Conservation (phyloP, 1,140 invertebrate species). For the Aradophagus sp. region DNA sequence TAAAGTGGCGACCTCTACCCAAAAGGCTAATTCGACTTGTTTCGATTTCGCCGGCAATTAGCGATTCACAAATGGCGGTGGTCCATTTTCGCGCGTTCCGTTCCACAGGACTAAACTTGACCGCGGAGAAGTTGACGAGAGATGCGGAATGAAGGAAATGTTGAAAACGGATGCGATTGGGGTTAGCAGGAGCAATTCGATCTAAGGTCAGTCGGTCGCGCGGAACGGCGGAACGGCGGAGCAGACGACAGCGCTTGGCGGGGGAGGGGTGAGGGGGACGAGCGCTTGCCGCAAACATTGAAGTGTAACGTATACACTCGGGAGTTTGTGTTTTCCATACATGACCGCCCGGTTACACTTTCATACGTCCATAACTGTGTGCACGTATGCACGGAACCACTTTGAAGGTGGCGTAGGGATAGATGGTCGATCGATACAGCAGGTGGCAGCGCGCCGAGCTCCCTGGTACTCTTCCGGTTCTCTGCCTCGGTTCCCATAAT, state of each 20-base stretch:
- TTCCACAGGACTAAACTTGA: too few species aligned
- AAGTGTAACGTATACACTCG: conserved; percentile 41
- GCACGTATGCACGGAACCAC: conserved; percentile 32
- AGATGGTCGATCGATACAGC: conserved; percentile 71
- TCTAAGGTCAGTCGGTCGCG: conserved; percentile 28
- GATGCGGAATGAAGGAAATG: conserved; percentile 3
- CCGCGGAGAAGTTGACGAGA: background rate
- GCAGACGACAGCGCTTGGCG: conserved; percentile 1
- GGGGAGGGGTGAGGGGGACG: conserved; percentile 6
- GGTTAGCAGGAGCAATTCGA: conserved; percentile 1
- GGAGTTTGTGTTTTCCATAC: conserved; percentile 41
- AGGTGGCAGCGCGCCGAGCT: conserved; percentile 71
- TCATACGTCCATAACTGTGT: conserved; percentile 40
- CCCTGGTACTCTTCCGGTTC: conserved; percentile 68
- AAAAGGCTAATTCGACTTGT: too few species aligned
- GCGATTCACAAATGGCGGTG: too few species aligned
- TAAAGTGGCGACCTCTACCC: too few species aligned
- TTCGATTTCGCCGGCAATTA: too few species aligned
- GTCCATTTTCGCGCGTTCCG: too few species aligned
- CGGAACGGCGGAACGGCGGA: conserved; percentile 7
- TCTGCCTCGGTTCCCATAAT: conserved; percentile 61
- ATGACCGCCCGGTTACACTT: conserved; percentile 23
- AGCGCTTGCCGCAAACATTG: conserved; percentile 42
- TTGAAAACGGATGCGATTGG: background rate
- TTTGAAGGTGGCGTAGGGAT: conserved; percentile 60